These are phyloP conservation scores for Ciconia stormi DNA, from an alignment of 2,113 vertebrate species.

Conservation along the genomic window DNA sequence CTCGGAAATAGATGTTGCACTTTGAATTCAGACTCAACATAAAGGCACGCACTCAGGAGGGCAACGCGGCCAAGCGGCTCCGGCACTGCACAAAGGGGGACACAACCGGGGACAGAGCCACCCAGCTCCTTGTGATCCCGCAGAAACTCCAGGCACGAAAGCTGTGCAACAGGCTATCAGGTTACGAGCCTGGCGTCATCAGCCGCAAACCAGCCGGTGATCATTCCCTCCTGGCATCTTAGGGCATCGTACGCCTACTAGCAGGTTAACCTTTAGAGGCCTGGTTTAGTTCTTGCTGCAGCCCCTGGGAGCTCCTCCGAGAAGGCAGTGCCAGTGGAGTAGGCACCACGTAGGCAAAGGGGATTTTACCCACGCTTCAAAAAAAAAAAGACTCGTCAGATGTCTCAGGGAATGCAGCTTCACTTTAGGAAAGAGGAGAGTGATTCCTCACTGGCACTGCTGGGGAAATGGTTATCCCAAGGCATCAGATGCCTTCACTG, in stretches of 20 bases:
- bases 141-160: background rate
- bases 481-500: background rate
- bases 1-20: background rate
- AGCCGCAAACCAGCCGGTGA: background rate
- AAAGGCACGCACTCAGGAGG: background rate
- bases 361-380: background rate
- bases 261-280: background rate
- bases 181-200: background rate
- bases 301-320: background rate
- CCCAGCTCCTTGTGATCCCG: background rate
- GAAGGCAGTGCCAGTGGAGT: background rate
- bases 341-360: background rate
- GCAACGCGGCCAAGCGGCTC: fast-evolving
- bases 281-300: background rate
- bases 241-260: fast-evolving
- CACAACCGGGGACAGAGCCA: background rate
- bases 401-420: background rate
- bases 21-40: background rate
- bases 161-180: background rate
- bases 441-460: background rate
- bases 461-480: background rate
- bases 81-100: background rate
- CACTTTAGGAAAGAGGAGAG: background rate
- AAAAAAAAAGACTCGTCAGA: background rate
- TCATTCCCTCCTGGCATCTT: background rate